Evolutionary conservation across 2,888 invertebrate genomes (phyloP).

Genomic region (Drosophila eohydei): DNA sequence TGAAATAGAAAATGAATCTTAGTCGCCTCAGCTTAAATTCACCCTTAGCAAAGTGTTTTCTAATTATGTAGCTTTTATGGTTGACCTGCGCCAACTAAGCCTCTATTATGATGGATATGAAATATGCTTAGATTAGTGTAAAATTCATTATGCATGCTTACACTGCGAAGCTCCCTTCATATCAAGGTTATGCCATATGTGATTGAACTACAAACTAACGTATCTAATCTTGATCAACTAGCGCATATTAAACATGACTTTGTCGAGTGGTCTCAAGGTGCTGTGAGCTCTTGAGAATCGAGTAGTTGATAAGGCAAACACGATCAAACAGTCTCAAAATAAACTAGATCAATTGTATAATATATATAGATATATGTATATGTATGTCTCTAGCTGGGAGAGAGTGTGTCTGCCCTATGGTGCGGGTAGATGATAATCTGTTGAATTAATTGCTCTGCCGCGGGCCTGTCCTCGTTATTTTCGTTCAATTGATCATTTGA

Average conservation of each 20-base stretch:
- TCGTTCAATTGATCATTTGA: slow-evolving; percentile 75
- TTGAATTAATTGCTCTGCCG: slow-evolving; percentile 44
- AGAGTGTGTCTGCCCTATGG: slow-evolving; percentile 14
- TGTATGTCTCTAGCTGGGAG: neutral
- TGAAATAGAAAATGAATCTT: slow-evolving; percentile 1
- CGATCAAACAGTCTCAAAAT: neutral
- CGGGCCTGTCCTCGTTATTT: slow-evolving; percentile 57
- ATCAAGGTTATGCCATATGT: neutral
- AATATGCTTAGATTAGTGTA: neutral
- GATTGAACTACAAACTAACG: neutral
- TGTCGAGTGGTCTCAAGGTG: slow-evolving; percentile 24
- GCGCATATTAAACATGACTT: slow-evolving; percentile 1
- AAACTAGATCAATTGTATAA: slow-evolving; percentile 16
- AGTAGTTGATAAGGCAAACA: slow-evolving; percentile 14
- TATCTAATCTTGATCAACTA: slow-evolving; percentile 14
- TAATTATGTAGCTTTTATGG: too few species aligned
- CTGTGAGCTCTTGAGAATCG: slow-evolving; percentile 13
- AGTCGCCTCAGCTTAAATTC: neutral
- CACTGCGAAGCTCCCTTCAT: neutral
- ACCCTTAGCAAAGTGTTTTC: neutral
- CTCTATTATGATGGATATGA: neutral
- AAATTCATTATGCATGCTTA: neutral
- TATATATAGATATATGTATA: slow-evolving; percentile 1
- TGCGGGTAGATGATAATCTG: slow-evolving; percentile 38
- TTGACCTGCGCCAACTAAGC: neutral